These are phyloP conservation scores for Dicerorhinus sumatrensis DNA, from an alignment of 2,113 vertebrate species.

Conservation along the genomic window DNA sequence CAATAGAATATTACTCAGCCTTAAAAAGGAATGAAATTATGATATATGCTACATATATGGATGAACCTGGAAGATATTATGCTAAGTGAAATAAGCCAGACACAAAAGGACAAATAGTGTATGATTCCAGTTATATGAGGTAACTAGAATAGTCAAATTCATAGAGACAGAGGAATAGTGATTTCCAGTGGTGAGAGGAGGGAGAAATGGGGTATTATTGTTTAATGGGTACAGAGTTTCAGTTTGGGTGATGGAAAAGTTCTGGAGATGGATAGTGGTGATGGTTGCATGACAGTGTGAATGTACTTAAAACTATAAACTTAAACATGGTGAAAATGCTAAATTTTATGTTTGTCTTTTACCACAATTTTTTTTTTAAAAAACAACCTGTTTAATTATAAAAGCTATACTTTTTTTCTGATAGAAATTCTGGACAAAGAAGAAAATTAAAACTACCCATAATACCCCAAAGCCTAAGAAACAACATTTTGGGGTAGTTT, in stretches of 20 bases:
- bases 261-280: background rate
- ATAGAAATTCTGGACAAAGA: constrained; percentile 33
- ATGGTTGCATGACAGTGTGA: background rate
- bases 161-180: background rate
- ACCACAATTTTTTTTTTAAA: background rate
- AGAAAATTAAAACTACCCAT: constrained; percentile 1
- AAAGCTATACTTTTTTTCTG: background rate
- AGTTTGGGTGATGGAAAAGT: background rate
- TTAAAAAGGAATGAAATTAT: background rate
- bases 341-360: background rate
- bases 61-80: background rate
- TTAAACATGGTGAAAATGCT: background rate
- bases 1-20: background rate
- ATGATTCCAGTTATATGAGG: background rate
- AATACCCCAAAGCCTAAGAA: background rate
- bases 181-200: background rate
- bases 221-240: background rate
- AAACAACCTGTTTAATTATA: background rate
- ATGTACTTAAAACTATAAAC: background rate
- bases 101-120: background rate
- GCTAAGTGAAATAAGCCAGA: background rate
- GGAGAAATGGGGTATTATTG: background rate
- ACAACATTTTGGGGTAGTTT: constrained; percentile 5
- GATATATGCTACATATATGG: background rate
- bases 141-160: background rate